Base-by-base conservation (phyloP, 2,888 invertebrate species). In the Rhyacophila evoluta region DNA sequence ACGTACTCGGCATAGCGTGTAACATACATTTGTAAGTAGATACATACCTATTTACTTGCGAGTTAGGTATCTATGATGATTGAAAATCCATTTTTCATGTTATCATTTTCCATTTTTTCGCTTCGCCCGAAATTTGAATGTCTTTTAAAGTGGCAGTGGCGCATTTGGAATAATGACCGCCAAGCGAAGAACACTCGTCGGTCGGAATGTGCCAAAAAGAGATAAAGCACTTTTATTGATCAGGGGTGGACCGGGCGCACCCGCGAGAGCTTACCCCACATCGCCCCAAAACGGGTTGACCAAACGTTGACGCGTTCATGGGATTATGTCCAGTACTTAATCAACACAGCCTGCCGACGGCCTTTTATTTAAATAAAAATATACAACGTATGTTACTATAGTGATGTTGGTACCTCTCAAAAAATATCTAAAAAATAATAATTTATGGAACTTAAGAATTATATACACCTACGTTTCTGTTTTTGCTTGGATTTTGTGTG, bases 151-250 rank as follows among this genome's bases (percentile, higher is more conserved):
- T 55, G 55, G 55, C 25, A 25, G 55, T 55, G 55, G 55, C 19
- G 55, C 55, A 55, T 55, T 55, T 55, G 55, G 12, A 55, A 68
- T 78, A 82, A 81, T 82, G 80, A 81, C 80, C 80, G 80, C 77
- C 80, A 81, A 79, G 79, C 78, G 80, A 84, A 84, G 84, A 84
- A 85, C 88, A 87, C 86, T 87, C 87, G 85, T 88, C 88, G 87
- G 86, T 87, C 88, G 88, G 89, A 88, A 89, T 89, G 89, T 89
- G 90, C 90, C 90, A 89, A 90, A 90, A 90, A 89, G 89, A 90
- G 89, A 90, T 90, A 90, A 90, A 90, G 89, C 89, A 89, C 89
- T 90, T 90, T 90, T 90, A 90, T 90, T 90, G 90, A 90, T 90
- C 90, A 81, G 80, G 79, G 79, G 73, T 77, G 74, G 78, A 74